Evolutionary conservation across 2,113 vertebrate species (phyloP).

Genomic region (Capra hircus): DNA sequence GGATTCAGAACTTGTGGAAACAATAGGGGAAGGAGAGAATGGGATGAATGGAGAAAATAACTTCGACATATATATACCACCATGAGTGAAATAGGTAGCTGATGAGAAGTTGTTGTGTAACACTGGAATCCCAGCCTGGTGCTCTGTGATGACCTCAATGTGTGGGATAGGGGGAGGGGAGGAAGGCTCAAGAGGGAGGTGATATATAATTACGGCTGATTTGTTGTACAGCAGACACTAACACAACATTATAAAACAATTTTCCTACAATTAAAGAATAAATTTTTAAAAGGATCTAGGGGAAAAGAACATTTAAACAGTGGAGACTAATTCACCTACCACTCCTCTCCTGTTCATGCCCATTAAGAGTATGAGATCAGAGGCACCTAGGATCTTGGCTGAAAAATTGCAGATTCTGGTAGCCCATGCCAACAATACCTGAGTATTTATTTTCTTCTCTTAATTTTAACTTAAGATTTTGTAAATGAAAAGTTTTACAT

Average conservation of each 20-base stretch:
- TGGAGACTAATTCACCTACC: background rate
- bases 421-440: background rate
- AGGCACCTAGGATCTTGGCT: background rate
- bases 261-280: background rate
- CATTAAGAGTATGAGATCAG: background rate
- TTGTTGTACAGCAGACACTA: background rate
- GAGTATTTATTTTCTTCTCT: background rate
- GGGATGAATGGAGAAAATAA: background rate
- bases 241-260: background rate
- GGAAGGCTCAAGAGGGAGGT: background rate
- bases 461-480: background rate
- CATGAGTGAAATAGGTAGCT: background rate
- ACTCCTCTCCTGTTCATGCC: background rate
- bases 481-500: background rate
- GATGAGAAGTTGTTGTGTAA: background rate
- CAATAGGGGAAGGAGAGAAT: background rate
- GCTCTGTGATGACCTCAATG: background rate
- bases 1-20: background rate
- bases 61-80: background rate
- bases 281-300: background rate
- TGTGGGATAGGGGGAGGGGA: background rate
- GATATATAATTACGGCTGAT: background rate
- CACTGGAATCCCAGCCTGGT: background rate
- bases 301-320: background rate
- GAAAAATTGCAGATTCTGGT: background rate